Evolutionary conservation across 2,797 vertebrate genomes (phyloP), one percentile per base, ranked within the genome.

Genomic region (Coreius guichenoti): DNA sequence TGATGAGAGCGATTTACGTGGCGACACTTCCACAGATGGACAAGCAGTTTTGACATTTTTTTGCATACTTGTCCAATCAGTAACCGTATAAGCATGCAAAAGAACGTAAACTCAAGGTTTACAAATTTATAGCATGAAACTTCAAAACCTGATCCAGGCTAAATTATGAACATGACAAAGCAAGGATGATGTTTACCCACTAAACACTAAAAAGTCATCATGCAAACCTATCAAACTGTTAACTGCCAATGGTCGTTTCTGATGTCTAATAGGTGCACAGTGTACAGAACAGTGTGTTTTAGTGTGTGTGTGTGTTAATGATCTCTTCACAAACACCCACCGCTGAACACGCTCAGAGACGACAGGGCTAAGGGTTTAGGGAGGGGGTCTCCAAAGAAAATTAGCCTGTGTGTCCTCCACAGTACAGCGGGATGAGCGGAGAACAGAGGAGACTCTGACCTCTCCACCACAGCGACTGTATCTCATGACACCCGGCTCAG

Each of bases 261-360:
- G 19, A 23, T 8, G 47, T 76, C 19, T 51, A 74, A 31, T 31
- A 31, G 16, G 49, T 70, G 68, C 7, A 29, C 5, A 29, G 23
- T 43, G 14, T 26, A 81, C 33, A 6, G 49, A 39, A 19, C 36
- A 43, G 26, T 73, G 82, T 45, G 33, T 67, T 67, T n/a, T 17
- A 77, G 74, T 70, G 70, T 81, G 74, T 70, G 69, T 81, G 72
- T 21, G 43, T 56, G 45, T 69, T 79, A 86, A 86, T 83, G 75
- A 80, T 83, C 80, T 72, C 61, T 45, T 31, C 65, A 76, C 49
- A 65, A 73, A 80, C 31, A 19, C 49, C 39, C 47, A 33, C 54
- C 29, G 72, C 67, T 79, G 73, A 84, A 63, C 68, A 74, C 63
- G 19, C 70, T 45, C 75, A 49, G 21, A 84, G 33, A 65, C 2